phyloP scores from a whole-genome alignment of 2,113 vertebrate genomes.

The Triplophysa siluroides region DNA sequence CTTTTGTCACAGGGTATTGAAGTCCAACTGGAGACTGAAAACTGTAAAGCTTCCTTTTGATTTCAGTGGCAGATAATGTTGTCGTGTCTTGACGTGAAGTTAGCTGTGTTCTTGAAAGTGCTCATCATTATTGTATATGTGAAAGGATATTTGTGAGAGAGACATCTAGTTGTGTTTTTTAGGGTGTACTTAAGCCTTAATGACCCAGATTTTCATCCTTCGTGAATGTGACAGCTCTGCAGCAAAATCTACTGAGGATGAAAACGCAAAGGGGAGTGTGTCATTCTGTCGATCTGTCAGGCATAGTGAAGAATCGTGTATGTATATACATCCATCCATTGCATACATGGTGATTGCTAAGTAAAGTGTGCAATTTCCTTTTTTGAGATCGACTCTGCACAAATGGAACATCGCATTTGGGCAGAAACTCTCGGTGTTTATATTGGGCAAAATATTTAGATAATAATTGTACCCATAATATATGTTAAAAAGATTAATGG shows the following conservation, averaged over 20 bases:
- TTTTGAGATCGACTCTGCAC: background rate
- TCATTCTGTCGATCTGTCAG: slow-evolving; percentile 5
- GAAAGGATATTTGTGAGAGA: background rate
- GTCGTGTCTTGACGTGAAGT: background rate
- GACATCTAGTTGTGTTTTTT: slow-evolving; percentile 7
- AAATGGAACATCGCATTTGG: background rate
- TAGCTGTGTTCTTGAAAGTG: background rate
- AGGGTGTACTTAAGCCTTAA: background rate
- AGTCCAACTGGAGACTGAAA: slow-evolving; percentile 45
- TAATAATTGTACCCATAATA: background rate
- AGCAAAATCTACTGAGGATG: background rate
- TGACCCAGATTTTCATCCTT: slow-evolving; percentile 7
- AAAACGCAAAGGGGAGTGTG: background rate
- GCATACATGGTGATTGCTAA: background rate
- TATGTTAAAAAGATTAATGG: background rate
- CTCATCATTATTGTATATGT: background rate
- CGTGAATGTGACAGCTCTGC: background rate
- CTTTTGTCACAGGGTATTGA: slow-evolving; percentile 33
- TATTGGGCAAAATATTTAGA: background rate
- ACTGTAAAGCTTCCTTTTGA: slow-evolving; percentile 37
- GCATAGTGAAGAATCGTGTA: background rate
- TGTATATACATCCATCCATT: no score
- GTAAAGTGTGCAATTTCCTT: background rate
- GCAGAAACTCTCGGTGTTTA: background rate
- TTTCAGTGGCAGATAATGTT: slow-evolving; percentile 12